These are phyloP conservation scores for Brachionus rubens DNA, from an alignment of 1,140 invertebrate species.

Conservation along the genomic window DNA sequence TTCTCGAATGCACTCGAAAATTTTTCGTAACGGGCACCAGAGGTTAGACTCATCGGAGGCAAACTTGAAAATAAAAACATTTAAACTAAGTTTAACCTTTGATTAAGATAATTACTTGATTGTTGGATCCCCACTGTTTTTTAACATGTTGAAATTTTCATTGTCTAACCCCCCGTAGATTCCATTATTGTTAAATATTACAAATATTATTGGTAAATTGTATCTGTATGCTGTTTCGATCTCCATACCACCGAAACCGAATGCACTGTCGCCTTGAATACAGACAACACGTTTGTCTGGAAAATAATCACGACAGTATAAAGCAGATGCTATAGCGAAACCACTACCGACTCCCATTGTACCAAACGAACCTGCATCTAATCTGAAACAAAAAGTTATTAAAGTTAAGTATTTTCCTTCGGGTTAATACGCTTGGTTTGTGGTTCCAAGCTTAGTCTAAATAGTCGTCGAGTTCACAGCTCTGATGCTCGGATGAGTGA, in stretches of 20 bases:
- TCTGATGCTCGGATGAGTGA: too few species aligned
- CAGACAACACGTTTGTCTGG: slow-evolving; percentile 77
- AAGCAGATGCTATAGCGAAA: slow-evolving; percentile 84
- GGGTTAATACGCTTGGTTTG: too few species aligned
- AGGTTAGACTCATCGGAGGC: slow-evolving; percentile 24
- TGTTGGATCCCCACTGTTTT: not conserved
- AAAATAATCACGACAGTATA: slow-evolving; percentile 77
- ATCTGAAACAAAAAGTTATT: slow-evolving; percentile 49
- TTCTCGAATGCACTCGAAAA: slow-evolving; percentile 27
- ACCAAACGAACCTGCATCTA: slow-evolving; percentile 75
- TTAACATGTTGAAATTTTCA: not conserved
- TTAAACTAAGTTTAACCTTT: not conserved
- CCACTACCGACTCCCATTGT: slow-evolving; percentile 94
- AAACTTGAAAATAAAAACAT: not conserved
- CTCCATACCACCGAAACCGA: slow-evolving; percentile 96
- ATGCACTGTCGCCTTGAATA: slow-evolving; percentile 89
- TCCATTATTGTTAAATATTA: slow-evolving; percentile 93
- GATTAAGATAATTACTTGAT: not conserved
- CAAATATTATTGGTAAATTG: slow-evolving; percentile 80
- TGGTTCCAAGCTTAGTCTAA: too few species aligned
- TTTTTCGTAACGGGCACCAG: slow-evolving; percentile 17
- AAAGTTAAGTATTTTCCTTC: not conserved
- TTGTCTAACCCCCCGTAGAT: slow-evolving; percentile 67
- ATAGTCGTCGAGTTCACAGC: too few species aligned
- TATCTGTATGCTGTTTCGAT: slow-evolving; percentile 92